Evolutionary conservation across 2,113 vertebrate species (phyloP).

Genomic region (Herpailurus yagouaroundi): DNA sequence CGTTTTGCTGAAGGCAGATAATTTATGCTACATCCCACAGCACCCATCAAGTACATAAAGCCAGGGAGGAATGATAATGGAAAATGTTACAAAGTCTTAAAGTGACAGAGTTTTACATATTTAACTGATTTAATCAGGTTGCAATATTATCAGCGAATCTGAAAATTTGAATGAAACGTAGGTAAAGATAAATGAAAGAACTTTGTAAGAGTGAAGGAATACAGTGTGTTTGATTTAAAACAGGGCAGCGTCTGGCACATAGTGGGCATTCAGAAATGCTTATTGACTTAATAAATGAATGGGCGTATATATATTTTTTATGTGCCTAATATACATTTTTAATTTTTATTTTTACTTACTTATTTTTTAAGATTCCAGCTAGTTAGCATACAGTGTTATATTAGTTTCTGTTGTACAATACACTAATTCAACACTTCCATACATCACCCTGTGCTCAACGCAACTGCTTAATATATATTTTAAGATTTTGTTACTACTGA

Average conservation of each 20-base stretch:
- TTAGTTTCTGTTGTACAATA: not conserved
- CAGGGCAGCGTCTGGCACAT: not conserved
- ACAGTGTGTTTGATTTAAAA: constrained; percentile 58
- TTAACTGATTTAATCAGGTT: constrained; percentile 48
- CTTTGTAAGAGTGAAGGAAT: constrained; percentile 47
- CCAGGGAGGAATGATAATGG: constrained; percentile 87
- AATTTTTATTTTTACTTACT: not conserved
- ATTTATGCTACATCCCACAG: constrained; percentile 84
- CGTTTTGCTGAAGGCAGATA: constrained; percentile 87
- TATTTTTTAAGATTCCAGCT: not conserved
- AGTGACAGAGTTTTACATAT: constrained; percentile 72
- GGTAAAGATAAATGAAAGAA: constrained; percentile 42
- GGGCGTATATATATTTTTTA: constrained; percentile 38
- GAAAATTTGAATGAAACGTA: constrained; percentile 54
- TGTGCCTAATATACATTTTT: constrained; percentile 1
- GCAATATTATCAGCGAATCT: not conserved
- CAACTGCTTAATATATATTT: not conserved
- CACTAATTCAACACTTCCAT: not conserved
- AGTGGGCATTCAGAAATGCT: constrained; percentile 19
- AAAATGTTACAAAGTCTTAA: constrained; percentile 80
- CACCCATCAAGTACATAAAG: constrained; percentile 81
- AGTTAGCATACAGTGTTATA: not conserved
- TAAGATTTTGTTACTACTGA: constrained; percentile 10
- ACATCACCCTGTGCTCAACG: not conserved
- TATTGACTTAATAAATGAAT: constrained; percentile 16